These are phyloP conservation scores for Eptatretus burgeri DNA, from an alignment of 2,113 vertebrate species.

Conservation along the genomic window DNA sequence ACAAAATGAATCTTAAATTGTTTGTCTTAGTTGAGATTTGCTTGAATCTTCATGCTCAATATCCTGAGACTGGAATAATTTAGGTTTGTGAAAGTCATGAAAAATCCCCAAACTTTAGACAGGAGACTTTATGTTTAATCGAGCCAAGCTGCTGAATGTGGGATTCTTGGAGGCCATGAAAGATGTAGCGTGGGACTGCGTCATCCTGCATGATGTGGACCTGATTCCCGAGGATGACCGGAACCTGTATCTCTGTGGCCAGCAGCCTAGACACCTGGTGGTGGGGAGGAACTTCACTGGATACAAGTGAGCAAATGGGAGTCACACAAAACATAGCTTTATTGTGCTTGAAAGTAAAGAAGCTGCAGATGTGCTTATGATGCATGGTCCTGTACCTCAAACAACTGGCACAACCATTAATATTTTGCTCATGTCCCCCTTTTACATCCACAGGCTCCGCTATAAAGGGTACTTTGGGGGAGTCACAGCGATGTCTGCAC, in stretches of 20 bases:
- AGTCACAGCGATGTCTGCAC: constrained; percentile 53
- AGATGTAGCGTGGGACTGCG: constrained; percentile 60
- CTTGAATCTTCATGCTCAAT: too few species aligned
- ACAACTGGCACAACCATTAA: background rate
- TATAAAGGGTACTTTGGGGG: constrained; percentile 82
- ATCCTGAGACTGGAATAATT: too few species aligned
- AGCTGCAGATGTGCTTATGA: too few species aligned
- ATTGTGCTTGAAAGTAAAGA: too few species aligned
- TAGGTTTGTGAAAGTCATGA: background rate
- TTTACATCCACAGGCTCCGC: constrained; percentile 24
- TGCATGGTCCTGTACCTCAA: too few species aligned
- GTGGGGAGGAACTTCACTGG: constrained; percentile 75
- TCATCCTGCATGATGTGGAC: constrained; percentile 86
- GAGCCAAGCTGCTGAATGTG: constrained; percentile 70
- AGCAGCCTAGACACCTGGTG: constrained; percentile 65
- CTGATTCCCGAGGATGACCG: constrained; percentile 71
- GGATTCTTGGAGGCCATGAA: constrained; percentile 73
- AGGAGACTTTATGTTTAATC: constrained; percentile 49
- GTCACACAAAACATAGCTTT: background rate
- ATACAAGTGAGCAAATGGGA: constrained; percentile 36
- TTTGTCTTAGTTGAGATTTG: too few species aligned
- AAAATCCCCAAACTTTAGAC: constrained; percentile 19
- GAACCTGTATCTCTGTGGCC: constrained; percentile 50
- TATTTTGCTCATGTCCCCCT: constrained; percentile 8
- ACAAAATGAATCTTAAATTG: too few species aligned